Conservation (phyloP, 35 echinoderm and acorn worm genomes). For the Apostichopus parvimensis region DNA sequence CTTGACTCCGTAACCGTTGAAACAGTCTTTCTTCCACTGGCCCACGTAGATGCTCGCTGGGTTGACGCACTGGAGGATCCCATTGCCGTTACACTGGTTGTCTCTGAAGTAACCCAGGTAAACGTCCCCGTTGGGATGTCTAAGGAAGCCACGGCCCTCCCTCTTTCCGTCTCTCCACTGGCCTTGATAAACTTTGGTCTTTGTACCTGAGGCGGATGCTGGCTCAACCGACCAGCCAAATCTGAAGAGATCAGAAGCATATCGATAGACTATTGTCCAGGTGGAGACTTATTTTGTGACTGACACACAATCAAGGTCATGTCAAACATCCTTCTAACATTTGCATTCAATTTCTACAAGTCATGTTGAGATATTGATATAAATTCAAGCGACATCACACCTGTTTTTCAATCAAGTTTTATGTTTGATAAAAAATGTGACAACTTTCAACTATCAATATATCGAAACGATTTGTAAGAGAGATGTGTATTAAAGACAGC, state of each 20-base stretch:
- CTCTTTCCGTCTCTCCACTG: constrained; percentile 87
- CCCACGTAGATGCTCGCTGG: constrained; percentile 84
- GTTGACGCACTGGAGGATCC: constrained; percentile 72
- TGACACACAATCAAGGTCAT: no score
- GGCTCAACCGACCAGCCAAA: constrained; percentile 69
- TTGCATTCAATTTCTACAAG: no score
- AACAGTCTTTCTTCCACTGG: constrained; percentile 86
- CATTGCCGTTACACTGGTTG: constrained; percentile 76
- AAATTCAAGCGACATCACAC: no score
- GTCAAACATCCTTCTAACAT: no score
- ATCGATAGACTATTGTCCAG: no score
- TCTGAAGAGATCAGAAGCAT: constrained; percentile 30
- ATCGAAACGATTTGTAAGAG: no score
- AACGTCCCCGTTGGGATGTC: constrained; percentile 88
- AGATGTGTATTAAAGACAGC: no score
- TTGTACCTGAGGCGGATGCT: constrained; percentile 44
- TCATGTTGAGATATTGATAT: no score
- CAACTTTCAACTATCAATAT: no score
- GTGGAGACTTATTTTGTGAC: no score
- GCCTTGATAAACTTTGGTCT: constrained; percentile 82
- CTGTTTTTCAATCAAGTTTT: no score
- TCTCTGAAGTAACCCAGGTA: constrained; percentile 88
- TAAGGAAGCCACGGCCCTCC: constrained; percentile 77
- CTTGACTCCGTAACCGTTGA: constrained; percentile 87
- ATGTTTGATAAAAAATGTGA: no score